Evolutionary conservation across 2,888 invertebrate species (phyloP), one percentile per base, ranked within the genome.

Genomic region (Zootermopsis nevadensis): DNA sequence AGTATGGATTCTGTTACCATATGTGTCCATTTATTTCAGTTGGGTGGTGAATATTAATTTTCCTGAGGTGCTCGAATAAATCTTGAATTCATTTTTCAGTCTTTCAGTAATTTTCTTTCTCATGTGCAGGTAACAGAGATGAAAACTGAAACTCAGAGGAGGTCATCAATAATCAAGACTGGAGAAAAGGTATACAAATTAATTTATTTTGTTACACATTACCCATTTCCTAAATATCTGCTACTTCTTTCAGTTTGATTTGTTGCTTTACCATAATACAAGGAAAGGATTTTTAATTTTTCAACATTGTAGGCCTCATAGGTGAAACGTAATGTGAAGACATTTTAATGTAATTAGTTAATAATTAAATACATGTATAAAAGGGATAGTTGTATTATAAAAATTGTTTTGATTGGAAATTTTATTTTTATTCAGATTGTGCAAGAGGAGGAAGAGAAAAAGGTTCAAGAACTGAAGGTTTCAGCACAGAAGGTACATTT

Each of bases 121-220:
- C 2, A 66, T 82, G 6, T 81, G 53, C 72, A 84, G 84, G 83
- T 81, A 33, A 84, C 83, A 69, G 85, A 85, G 79, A 48, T 53
- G 38, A 85, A 82, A 31, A 77, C 81, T 22, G 85, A 85, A 80
- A 66, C 74, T 24, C 81, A 82, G 60, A 60, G 85, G 55, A 85
- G 76, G 53, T 76, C 83, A 30, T 85, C 85, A 12, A 72, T 84
- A 60, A 76, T 85, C n/a, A 82, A 84, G 80, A 82, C 82, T 55
- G 85, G 83, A 80, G 85, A 84, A 48, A 83, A 85, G 84, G 85
- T 84, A 81, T 60, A 19, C 74, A 60, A 82, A 8, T 19, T 38
- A 48, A 48, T 19, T 42, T 76, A 0, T 33, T 48, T 69, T 53
- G 0, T 15, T 27, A 48, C 15, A 48, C 0, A 15, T 19, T 12